A percentile compares a stretch with the other conserved stretches of the same genome.
phyloP scores from a whole-genome alignment of 2,113 vertebrate species.

The Thomomys bottae region DNA sequence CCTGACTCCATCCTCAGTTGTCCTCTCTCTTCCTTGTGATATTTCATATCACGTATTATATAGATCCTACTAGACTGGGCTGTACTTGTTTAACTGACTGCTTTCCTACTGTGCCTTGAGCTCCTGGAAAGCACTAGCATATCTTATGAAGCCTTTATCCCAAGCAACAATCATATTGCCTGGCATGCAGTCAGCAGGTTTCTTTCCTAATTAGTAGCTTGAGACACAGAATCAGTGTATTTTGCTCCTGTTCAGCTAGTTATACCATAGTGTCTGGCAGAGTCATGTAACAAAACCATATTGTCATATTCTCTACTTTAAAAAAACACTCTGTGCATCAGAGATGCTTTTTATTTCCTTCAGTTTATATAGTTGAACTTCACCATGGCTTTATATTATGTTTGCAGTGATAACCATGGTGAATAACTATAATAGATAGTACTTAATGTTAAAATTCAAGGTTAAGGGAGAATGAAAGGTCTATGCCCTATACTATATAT shows the following conservation, averaged over 20 bases:
- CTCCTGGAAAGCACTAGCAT: background rate
- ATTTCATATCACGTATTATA: background rate
- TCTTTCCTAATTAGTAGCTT: background rate
- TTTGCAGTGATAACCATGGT: background rate
- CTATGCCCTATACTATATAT: too few relatives aligned
- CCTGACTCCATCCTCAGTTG: background rate
- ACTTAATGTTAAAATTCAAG: background rate
- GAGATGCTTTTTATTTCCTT: background rate
- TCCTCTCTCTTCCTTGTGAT: background rate
- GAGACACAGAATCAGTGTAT: background rate
- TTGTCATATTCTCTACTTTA: background rate
- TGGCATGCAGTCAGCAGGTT: background rate
- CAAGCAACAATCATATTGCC: background rate
- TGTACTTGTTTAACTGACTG: background rate
- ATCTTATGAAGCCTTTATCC: background rate
- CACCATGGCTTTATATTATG: background rate
- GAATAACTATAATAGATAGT: background rate
- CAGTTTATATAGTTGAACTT: background rate
- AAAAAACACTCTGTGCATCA: background rate
- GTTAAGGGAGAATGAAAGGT: conserved; percentile 4
- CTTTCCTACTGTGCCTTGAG: background rate
- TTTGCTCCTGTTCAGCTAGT: background rate
- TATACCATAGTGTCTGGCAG: background rate
- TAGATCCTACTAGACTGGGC: background rate
- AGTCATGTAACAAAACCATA: background rate